Conservation (phyloP, 2,797 vertebrate genomes). For the Cryptoblepharus egeriae region DNA sequence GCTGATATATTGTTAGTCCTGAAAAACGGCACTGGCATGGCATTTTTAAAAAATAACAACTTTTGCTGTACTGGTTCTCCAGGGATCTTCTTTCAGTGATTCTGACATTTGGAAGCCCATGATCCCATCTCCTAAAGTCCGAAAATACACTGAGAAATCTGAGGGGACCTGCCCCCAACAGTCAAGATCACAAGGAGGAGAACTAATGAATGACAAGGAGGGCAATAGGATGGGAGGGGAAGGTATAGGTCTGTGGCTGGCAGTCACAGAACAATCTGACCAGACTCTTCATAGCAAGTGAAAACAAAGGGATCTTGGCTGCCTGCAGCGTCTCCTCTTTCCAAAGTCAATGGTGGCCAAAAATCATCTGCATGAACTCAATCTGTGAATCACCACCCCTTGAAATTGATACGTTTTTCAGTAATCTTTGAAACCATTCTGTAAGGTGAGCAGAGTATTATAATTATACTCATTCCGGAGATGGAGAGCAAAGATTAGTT, state of each 20-base stretch:
- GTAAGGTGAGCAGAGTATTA: neutral
- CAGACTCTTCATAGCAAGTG: neutral
- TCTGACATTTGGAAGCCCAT: neutral
- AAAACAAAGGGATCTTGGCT: neutral
- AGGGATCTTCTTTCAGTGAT: neutral
- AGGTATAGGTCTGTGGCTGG: too few relatives aligned
- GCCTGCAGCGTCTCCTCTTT: neutral
- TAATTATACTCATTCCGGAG: neutral
- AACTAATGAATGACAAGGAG: neutral
- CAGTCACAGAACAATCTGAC: neutral
- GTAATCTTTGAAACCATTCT: neutral
- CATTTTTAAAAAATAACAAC: neutral
- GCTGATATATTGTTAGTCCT: neutral
- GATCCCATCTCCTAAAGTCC: neutral
- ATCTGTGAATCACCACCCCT: too few relatives aligned
- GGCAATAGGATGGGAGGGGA: neutral
- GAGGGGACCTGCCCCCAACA: neutral
- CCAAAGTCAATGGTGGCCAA: neutral
- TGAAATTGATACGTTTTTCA: neutral
- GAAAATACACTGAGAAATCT: neutral
- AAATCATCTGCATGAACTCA: neutral
- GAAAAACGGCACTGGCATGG: neutral
- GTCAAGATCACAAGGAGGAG: neutral
- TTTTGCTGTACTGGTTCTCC: neutral
- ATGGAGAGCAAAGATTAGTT: neutral